Evolutionary conservation across 2,888 invertebrate species (phyloP), one percentile per base, ranked within the genome.

Genomic region (Ptychoptera albimana): DNA sequence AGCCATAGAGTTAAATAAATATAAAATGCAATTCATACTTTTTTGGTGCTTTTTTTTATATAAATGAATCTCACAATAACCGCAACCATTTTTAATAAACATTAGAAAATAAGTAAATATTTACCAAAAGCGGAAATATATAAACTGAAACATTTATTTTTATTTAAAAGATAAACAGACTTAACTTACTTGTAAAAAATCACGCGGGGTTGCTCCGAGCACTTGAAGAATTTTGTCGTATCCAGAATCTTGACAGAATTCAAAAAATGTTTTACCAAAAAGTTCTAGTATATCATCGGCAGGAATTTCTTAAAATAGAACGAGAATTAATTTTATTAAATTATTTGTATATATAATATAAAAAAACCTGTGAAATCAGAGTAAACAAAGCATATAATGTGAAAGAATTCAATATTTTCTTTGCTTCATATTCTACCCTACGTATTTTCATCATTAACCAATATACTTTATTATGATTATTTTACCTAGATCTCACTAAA

Each of bases 211-310:
- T 14, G 93, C 92, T 38, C 94, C 94, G 5, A 94, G 69, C 7
- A 93, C 92, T 68, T 91, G 87, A 32, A 96, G 71, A 50, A 93
- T 93, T 64, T 91, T 89, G 59, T 93, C 93, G 58, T 93, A 94
- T n/a, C 94, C 93, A 2, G 91, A 92, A 61, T 92, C 91, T 62
- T 93, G 89, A 57, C 93, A 94, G 59, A 93, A 91, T 63, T 93
- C 92, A 60, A 93, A 93, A 68, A 94, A 94, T 54, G 88, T 92
- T 60, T 86, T 87, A 1, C 94, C 94, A 57, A 94, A 92, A 5
- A 86, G 68, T 61, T 92, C 91, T 54, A 93, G 66, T 53, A 93
- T 89, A 31, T 82, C 81, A 56, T 86, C 82, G 1, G 91, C 91
- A 31, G 91, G 89, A 50, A 89, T 86, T 60, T 89, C 92, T 92